A percentile compares a stretch with the other conserved stretches of the same genome.
These are phyloP conservation scores for Ophiothrix spiculata DNA, from an alignment of 35 echinoderm and acorn worm species.

Conservation along the genomic window DNA sequence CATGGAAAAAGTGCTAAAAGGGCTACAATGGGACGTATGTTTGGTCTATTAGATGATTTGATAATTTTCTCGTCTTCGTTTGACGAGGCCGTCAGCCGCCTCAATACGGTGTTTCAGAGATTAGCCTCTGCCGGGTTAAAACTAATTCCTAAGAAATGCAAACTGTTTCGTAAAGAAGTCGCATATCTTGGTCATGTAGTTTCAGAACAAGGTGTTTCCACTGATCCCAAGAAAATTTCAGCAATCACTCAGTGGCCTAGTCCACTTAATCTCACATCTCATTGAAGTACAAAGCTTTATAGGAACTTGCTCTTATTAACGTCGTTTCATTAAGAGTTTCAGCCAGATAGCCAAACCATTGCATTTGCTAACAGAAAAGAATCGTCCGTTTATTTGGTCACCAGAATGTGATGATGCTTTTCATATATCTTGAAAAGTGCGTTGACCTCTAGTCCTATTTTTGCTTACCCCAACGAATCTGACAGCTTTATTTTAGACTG, in stretches of 20 bases:
- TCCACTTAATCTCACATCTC: constrained; percentile 21
- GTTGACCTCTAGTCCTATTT: neutral
- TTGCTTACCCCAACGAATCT: neutral
- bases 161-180: constrained; percentile 29
- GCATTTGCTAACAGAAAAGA: constrained; percentile 1
- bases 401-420: neutral
- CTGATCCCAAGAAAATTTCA: constrained; percentile 31
- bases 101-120: constrained; percentile 14
- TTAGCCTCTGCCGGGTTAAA: constrained; percentile 13
- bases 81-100: constrained; percentile 21
- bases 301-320: constrained; percentile 5
- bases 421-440: neutral
- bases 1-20: constrained; percentile 55
- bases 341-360: constrained; percentile 22
- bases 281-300: constrained; percentile 31
- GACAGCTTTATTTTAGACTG: too few relatives aligned
- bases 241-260: constrained; percentile 18
- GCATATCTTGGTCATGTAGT: constrained; percentile 13
- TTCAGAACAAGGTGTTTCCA: neutral
- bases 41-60: constrained; percentile 48
- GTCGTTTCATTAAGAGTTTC: constrained; percentile 15
- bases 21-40: constrained; percentile 47
- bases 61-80: constrained; percentile 36
- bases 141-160: constrained; percentile 38
- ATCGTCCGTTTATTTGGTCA: neutral